Evolutionary conservation across 2,113 vertebrate species (phyloP), one percentile per base, ranked within the genome.

Genomic region (Prunella fulvescens): DNA sequence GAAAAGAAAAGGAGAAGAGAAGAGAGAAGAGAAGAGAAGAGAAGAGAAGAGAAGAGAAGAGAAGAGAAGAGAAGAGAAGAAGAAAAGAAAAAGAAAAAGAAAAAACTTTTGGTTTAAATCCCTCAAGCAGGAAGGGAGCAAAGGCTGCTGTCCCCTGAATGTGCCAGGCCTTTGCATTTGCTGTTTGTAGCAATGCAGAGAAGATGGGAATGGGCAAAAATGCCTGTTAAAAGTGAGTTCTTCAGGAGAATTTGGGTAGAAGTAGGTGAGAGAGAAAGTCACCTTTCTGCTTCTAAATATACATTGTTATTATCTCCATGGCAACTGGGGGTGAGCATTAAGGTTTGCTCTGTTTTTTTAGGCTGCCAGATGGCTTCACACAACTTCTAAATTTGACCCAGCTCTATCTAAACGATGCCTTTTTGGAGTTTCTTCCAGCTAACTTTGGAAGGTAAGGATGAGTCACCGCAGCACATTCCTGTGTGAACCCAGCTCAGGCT

Each of bases 331-430:
- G 66, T 19, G 92, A 88, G 95, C 78, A 88, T 95, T 96, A 92
- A 97, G 91, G 81, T 88, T 93, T 90, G 91, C 86, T 90, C 95
- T 96, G 72, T 70, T 97, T 96, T 93, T 97, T 84, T 95, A 99
- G 99, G 98, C 98, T 99, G 96, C 99, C 99, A 95, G 99, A 99
- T 97, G 99, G 99, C 94, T 99, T 99, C 95, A 99, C 99, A 6
- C 99, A 99, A 97, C 99, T 99, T 96, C 98, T 99, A 96, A 99
- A 99, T 97, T 96, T 99, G 98, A 99, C 99, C 97, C 99, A 99
- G 98, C 99, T 99, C 97, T 99, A 99, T 97, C 98, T 99, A 96
- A 99, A 99, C 24, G 99, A 99, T 98, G 99, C 99, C 98, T 99
- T 99, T 98, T 98, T 99, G 97, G 99, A 99, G 98, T 99, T 99